Conservation (phyloP, 2,113 vertebrate genomes). For the Chitala chitala region DNA sequence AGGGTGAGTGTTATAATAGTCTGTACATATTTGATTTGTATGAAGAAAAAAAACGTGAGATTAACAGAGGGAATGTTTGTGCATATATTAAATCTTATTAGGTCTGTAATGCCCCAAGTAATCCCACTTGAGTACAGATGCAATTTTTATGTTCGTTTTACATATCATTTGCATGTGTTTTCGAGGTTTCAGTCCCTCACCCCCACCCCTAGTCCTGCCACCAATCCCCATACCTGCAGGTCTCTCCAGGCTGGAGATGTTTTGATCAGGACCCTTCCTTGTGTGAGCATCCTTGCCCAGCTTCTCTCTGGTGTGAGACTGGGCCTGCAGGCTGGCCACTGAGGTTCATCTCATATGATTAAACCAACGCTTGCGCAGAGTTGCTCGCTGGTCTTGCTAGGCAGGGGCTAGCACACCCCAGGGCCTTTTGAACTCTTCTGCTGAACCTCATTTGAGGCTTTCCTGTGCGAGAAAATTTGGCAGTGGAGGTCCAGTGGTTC, state of each 20-base stretch:
- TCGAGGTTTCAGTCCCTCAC: neutral
- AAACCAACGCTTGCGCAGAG: too few relatives aligned
- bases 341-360: too few relatives aligned
- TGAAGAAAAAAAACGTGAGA: slow-evolving; percentile 9
- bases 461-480: neutral
- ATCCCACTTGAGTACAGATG: slow-evolving; percentile 33
- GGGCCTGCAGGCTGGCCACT: too few relatives aligned
- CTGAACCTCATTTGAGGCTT: neutral
- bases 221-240: neutral
- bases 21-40: slow-evolving; percentile 18
- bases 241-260: neutral
- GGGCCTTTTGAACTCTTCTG: too few relatives aligned
- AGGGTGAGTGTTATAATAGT: too few relatives aligned
- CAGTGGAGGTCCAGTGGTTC: neutral
- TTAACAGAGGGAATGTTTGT: slow-evolving; percentile 27
- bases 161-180: slow-evolving; percentile 33
- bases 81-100: slow-evolving; percentile 35
- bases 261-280: slow-evolving; percentile 22
- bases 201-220: neutral
- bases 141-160: slow-evolving; percentile 30
- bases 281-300: neutral
- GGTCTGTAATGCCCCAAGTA: slow-evolving; percentile 20
- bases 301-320: neutral
- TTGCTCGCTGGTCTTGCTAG: too few relatives aligned
- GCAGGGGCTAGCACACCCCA: too few relatives aligned